A percentile compares a stretch with the other conserved stretches of the same genome.
Evolutionary conservation across 2,888 invertebrate species (phyloP).

Genomic region (Hyalella azteca): DNA sequence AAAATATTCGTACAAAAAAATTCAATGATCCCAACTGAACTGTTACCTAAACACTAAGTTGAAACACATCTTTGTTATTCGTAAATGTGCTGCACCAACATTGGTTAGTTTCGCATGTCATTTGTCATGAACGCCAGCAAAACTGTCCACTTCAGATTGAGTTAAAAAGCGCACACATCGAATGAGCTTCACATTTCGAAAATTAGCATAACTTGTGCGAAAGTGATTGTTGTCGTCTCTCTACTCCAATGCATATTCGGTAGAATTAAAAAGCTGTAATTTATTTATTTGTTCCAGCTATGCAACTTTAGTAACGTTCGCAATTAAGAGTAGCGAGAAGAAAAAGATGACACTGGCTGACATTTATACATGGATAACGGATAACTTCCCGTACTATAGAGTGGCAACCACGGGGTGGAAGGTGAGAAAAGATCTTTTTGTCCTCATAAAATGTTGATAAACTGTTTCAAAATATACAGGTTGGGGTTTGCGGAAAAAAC

Average conservation of each 20-base stretch:
- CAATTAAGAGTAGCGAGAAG: slow-evolving; percentile 71
- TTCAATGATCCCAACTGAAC: too few species aligned
- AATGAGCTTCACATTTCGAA: neutral
- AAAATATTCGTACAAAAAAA: too few species aligned
- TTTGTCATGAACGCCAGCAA: too few species aligned
- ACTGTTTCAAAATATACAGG: too few species aligned
- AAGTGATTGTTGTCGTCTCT: neutral
- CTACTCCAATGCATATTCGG: neutral
- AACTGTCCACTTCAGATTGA: too few species aligned
- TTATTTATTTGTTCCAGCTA: slow-evolving; percentile 67
- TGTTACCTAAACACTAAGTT: too few species aligned
- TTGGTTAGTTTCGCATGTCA: too few species aligned
- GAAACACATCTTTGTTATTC: neutral
- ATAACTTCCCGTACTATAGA: slow-evolving; percentile 75
- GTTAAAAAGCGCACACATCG: too few species aligned
- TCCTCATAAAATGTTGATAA: too few species aligned
- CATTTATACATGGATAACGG: slow-evolving; percentile 76
- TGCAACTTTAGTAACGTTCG: slow-evolving; percentile 74
- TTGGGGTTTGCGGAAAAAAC: too few species aligned
- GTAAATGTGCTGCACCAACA: neutral
- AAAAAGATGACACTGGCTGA: slow-evolving; percentile 77
- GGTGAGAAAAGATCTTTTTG: too few species aligned
- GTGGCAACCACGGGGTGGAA: slow-evolving; percentile 75
- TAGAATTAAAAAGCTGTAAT: too few species aligned
- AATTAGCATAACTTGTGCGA: neutral